A percentile compares a stretch with the other conserved stretches of the same genome.
Evolutionary conservation across 2,888 invertebrate genomes (phyloP).

Genomic region (Tachina grossa): DNA sequence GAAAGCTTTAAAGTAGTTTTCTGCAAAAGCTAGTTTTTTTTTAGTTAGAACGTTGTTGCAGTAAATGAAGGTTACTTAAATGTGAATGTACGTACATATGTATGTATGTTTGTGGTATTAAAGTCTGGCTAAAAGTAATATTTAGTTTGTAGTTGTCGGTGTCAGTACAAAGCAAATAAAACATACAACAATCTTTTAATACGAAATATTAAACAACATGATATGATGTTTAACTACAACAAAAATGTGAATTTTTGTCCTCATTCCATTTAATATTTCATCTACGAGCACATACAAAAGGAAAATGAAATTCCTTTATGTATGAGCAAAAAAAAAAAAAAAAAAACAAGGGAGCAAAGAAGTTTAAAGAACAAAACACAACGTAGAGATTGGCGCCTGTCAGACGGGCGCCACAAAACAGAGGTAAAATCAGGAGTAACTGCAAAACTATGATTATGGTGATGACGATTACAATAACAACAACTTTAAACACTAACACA

Average conservation of each 20-base stretch:
- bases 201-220: constrained; percentile 67
- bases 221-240: constrained; percentile 54
- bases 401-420: constrained; percentile 80
- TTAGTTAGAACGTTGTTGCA: too few relatives aligned
- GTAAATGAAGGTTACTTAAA: background rate
- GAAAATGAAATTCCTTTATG: constrained; percentile 66
- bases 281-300: constrained; percentile 35
- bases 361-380: constrained; percentile 44
- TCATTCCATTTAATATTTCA: constrained; percentile 16
- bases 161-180: constrained; percentile 43
- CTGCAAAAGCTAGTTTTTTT: too few relatives aligned
- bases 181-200: constrained; percentile 60
- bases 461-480: constrained; percentile 80
- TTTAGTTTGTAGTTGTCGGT: constrained; percentile 10
- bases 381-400: constrained; percentile 78
- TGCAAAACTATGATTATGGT: constrained; percentile 81
- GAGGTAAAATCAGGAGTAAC: constrained; percentile 82
- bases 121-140: constrained; percentile 22
- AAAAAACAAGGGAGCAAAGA: constrained; percentile 61
- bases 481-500: constrained; percentile 54
- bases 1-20: too few relatives aligned
- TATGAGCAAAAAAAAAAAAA: constrained; percentile 26
- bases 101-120: constrained; percentile 18
- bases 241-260: constrained; percentile 46
- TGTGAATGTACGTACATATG: background rate